Evolutionary conservation across 2,797 vertebrate genomes (phyloP).

Genomic region (Pelobates cultripes): DNA sequence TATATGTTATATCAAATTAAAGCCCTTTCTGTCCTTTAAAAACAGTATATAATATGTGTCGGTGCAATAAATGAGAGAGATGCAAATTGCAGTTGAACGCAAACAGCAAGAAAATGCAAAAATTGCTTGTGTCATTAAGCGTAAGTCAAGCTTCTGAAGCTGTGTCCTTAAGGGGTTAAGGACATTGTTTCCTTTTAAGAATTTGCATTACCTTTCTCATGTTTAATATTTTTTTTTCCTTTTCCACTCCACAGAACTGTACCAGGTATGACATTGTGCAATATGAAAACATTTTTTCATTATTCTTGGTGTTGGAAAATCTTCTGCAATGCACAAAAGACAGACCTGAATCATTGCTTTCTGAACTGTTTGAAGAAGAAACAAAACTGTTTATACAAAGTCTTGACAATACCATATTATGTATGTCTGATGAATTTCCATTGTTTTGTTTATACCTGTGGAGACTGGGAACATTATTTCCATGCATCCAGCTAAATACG

Average conservation of each 20-base stretch:
- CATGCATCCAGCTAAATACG: background rate
- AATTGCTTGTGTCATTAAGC: no score
- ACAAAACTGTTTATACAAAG: slow-evolving; percentile 68
- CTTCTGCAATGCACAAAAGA: slow-evolving; percentile 69
- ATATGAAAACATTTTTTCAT: slow-evolving; percentile 83
- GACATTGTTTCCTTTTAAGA: background rate
- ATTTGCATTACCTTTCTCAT: background rate
- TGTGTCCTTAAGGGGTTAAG: no score
- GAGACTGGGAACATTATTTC: slow-evolving; percentile 76
- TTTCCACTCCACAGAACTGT: slow-evolving; percentile 65
- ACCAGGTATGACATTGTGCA: slow-evolving; percentile 66
- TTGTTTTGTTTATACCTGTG: slow-evolving; percentile 86
- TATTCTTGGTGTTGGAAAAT: slow-evolving; percentile 81
- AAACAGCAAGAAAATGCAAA: no score
- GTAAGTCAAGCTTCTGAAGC: no score
- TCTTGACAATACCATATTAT: slow-evolving; percentile 75
- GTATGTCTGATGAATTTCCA: slow-evolving; percentile 83
- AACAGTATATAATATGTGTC: no score
- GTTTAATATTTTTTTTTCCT: slow-evolving; percentile 29
- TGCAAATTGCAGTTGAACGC: no score
- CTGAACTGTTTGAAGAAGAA: slow-evolving; percentile 59
- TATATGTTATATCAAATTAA: no score
- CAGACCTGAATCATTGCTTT: slow-evolving; percentile 38
- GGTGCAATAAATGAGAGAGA: no score
- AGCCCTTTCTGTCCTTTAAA: no score